Percentiles rank a stretch among this genome's conserved stretches.
Conservation (phyloP, 2,888 invertebrate species). For the Eurois occulta region DNA sequence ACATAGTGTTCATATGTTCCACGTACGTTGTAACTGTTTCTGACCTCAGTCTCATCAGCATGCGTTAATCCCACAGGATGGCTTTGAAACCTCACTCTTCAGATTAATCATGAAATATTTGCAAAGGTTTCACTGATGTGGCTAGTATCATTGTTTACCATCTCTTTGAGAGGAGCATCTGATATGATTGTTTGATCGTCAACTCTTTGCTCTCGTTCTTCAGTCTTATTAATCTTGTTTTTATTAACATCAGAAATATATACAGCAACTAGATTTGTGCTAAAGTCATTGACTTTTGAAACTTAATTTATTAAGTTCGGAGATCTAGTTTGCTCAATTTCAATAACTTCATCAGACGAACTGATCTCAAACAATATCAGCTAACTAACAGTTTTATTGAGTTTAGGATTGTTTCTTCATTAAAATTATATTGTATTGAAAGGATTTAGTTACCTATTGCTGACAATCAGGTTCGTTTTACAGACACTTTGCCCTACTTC, state of each 20-base stretch:
- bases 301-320: constrained; percentile 15
- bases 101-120: constrained; percentile 64
- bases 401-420: constrained; percentile 14
- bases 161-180: background rate
- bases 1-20: constrained; percentile 83
- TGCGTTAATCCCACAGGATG: constrained; percentile 79
- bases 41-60: constrained; percentile 86
- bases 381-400: constrained; percentile 29
- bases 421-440: background rate
- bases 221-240: background rate
- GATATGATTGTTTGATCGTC: background rate
- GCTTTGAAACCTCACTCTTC: constrained; percentile 64
- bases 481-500: background rate
- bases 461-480: background rate
- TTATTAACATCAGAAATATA: constrained; percentile 3
- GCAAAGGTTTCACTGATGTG: constrained; percentile 20
- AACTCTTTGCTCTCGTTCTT: background rate
- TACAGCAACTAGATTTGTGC: background rate
- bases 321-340: constrained; percentile 33
- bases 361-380: constrained; percentile 32
- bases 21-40: constrained; percentile 82
- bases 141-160: background rate
- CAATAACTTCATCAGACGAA: constrained; percentile 36
- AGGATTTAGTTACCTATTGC: background rate
- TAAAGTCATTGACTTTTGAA: constrained; percentile 14